Conservation (phyloP, 2,888 invertebrate genomes). For the Mimachlamys varia region DNA sequence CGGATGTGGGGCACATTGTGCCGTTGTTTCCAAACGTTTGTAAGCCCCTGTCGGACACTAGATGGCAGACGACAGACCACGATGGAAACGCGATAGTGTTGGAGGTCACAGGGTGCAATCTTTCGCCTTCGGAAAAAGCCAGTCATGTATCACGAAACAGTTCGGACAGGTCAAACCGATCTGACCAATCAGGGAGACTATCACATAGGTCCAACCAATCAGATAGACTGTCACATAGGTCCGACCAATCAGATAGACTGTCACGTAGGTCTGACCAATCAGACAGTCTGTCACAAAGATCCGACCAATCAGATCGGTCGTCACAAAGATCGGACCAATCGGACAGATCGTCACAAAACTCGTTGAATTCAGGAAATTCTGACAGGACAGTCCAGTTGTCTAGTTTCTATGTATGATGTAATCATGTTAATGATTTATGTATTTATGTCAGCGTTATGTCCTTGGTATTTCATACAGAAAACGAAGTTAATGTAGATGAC, state of each 20-base stretch:
- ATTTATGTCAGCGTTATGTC: not conserved
- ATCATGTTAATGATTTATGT: too few species aligned
- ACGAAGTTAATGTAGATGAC: not conserved
- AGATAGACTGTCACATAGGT: slow-evolving; percentile 40
- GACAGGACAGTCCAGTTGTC: slow-evolving; percentile 49
- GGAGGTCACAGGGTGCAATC: slow-evolving; percentile 57
- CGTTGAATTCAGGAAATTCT: slow-evolving; percentile 29
- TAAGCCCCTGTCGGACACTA: slow-evolving; percentile 68
- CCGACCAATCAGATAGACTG: slow-evolving; percentile 47
- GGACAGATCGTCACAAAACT: slow-evolving; percentile 41
- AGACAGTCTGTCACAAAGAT: slow-evolving; percentile 42
- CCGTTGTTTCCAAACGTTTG: slow-evolving; percentile 75
- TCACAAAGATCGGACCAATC: slow-evolving; percentile 46
- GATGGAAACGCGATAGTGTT: slow-evolving; percentile 74
- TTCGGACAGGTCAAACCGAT: slow-evolving; percentile 46
- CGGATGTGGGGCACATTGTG: slow-evolving; percentile 72
- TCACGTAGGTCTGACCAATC: slow-evolving; percentile 39
- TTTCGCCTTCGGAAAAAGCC: slow-evolving; percentile 43
- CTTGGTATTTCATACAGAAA: not conserved
- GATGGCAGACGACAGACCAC: slow-evolving; percentile 76
- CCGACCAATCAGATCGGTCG: slow-evolving; percentile 47
- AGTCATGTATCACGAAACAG: slow-evolving; percentile 39
- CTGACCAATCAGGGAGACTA: slow-evolving; percentile 45
- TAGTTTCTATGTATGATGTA: slow-evolving; percentile 51
- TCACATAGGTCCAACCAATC: slow-evolving; percentile 40